phyloP scores from a whole-genome alignment of 2,888 invertebrate genomes.

The Galeruca laticollis region DNA sequence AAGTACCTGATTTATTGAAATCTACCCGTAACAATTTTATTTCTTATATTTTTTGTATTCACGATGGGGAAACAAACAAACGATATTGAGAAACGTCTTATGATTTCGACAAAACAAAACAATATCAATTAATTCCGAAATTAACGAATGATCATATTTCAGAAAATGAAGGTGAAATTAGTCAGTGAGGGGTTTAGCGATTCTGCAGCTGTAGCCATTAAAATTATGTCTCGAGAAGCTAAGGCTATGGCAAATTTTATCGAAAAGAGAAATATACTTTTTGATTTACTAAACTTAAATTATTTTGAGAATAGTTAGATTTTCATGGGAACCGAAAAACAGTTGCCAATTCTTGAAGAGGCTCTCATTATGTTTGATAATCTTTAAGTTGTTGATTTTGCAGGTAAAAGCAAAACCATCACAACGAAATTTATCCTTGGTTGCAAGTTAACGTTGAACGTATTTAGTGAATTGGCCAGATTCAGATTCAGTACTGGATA shows the following conservation, averaged over 20 bases:
- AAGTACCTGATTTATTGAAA: constrained; percentile 17
- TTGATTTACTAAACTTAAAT: constrained; percentile 1
- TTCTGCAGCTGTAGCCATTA: not conserved
- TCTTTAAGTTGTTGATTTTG: constrained; percentile 3
- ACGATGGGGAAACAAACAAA: constrained; percentile 12
- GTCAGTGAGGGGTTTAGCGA: not conserved
- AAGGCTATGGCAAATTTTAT: not conserved
- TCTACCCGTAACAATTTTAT: constrained; percentile 6
- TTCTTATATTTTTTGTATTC: constrained; percentile 9
- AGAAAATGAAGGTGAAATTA: not conserved
- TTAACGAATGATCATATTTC: not conserved
- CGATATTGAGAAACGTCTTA: not conserved
- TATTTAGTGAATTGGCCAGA: too few species aligned
- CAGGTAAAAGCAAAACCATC: constrained; percentile 4
- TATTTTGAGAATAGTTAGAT: constrained; percentile 10
- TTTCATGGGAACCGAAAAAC: constrained; percentile 24
- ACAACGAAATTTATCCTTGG: not conserved
- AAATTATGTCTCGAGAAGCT: constrained; percentile 10
- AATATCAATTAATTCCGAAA: not conserved
- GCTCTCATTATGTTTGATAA: constrained; percentile 13
- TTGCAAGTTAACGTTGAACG: constrained; percentile 8
- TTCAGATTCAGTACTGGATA: too few species aligned
- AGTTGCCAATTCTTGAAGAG: constrained; percentile 16
- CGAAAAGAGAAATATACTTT: not conserved
- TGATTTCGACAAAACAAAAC: not conserved